Evolutionary conservation across 2,113 vertebrate genomes (phyloP).

Genomic region (Psittacus erithacus): DNA sequence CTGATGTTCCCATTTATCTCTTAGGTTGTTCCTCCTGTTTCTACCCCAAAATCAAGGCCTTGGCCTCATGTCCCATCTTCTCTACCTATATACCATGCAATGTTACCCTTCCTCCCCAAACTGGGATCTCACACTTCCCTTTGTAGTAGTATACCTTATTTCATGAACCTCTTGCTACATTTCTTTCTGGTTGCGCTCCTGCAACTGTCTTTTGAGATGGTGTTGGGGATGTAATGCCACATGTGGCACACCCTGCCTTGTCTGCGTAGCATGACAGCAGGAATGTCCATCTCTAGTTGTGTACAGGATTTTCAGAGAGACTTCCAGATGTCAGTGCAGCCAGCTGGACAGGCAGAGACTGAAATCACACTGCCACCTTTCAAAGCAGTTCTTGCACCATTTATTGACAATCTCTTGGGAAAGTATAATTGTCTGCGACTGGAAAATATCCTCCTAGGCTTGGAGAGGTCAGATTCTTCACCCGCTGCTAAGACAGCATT

Average conservation of each 20-base stretch:
- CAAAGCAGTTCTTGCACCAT: not conserved
- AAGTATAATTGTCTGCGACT: not conserved
- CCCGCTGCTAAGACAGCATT: not conserved
- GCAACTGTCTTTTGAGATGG: not conserved
- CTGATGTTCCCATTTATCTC: not conserved
- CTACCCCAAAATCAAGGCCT: not conserved
- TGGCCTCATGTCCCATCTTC: not conserved
- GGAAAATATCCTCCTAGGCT: not conserved
- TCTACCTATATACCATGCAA: not conserved
- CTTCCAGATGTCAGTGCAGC: not conserved
- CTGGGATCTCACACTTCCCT: not conserved
- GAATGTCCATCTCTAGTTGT: not conserved
- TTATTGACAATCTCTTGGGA: not conserved
- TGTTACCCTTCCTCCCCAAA: not conserved
- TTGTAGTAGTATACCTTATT: not conserved
- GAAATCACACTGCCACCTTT: not conserved
- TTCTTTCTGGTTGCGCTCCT: not conserved
- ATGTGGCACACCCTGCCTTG: not conserved
- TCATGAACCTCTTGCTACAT: not conserved
- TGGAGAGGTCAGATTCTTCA: not conserved
- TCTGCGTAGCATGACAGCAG: accelerated
- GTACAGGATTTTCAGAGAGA: not conserved
- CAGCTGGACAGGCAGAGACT: not conserved
- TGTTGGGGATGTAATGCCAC: not conserved
- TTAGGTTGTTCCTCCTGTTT: not conserved